These are phyloP conservation scores for Podocnemis expansa DNA, from an alignment of 2,113 vertebrate genomes.

Conservation along the genomic window DNA sequence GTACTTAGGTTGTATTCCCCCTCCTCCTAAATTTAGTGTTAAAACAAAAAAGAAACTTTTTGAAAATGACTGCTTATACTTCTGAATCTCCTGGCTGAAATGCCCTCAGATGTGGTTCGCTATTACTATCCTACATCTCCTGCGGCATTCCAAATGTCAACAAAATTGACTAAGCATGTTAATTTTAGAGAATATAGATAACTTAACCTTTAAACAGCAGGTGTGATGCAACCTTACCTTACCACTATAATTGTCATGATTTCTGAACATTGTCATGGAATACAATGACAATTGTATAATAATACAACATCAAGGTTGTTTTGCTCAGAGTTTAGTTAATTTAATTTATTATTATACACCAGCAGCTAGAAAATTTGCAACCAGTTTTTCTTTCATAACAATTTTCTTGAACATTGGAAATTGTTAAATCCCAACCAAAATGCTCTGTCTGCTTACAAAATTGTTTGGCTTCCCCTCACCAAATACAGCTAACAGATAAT, in stretches of 20 bases:
- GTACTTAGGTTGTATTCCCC: not conserved
- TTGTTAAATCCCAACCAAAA: not conserved
- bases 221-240: not conserved
- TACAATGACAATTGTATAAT: no score
- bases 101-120: not conserved
- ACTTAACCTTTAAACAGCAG: not conserved
- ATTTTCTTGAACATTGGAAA: not conserved
- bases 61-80: not conserved
- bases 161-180: not conserved
- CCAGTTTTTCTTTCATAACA: not conserved
- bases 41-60: not conserved
- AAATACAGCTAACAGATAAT: not conserved
- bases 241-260: not conserved
- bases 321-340: not conserved
- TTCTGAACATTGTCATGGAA: not conserved
- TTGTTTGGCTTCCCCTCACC: not conserved
- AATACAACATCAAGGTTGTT: no score
- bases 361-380: not conserved
- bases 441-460: not conserved
- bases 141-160: not conserved
- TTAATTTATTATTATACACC: not conserved
- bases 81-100: not conserved
- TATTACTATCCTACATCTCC: not conserved
- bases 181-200: not conserved
- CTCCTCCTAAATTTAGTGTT: not conserved